A percentile compares a stretch with the other conserved stretches of the same genome.
phyloP scores from a whole-genome alignment of 92 coral and sea anemone species.

The Actinostola sp. region DNA sequence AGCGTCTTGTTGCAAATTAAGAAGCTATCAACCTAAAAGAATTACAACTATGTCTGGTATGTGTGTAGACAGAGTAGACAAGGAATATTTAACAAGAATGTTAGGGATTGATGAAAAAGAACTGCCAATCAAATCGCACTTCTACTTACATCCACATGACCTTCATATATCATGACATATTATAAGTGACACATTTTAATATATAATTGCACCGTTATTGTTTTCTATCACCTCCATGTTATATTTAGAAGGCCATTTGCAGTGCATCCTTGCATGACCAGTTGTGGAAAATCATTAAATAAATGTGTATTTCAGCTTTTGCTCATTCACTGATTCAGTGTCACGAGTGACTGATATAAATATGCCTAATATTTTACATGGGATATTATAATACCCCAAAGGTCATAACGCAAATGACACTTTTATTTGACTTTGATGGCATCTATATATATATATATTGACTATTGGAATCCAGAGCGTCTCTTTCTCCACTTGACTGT shows the following conservation, averaged over 20 bases:
- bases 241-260: neutral
- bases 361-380: no score
- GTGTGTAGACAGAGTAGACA: no score
- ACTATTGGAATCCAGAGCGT: neutral
- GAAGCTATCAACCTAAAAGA: neutral
- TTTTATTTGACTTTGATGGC: no score
- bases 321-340: neutral
- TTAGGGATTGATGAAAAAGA: neutral
- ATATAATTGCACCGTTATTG: neutral
- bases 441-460: no score
- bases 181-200: neutral
- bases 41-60: neutral
- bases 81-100: no score
- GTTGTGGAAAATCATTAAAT: neutral
- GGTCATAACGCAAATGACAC: no score
- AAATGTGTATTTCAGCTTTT: neutral
- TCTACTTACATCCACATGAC: neutral
- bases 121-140: neutral
- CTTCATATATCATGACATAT: neutral
- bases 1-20: no score
- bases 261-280: neutral
- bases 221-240: neutral
- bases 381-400: no score
- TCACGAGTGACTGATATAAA: neutral
- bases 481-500: neutral